Percentiles rank a stretch among this genome's conserved stretches.
phyloP scores from a whole-genome alignment of 1,140 invertebrate genomes.

The Drosophila asahinai region DNA sequence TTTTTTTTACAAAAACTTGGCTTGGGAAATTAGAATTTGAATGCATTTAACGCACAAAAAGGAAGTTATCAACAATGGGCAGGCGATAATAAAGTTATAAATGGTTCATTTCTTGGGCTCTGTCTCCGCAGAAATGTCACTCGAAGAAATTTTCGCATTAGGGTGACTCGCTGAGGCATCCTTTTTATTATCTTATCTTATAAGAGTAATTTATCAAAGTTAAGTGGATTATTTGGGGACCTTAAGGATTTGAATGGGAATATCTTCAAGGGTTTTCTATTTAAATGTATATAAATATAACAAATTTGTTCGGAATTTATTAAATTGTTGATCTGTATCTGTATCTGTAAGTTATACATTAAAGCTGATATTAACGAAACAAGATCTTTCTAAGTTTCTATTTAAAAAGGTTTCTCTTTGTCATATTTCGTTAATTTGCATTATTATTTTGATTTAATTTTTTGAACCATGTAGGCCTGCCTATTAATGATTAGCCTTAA shows the following conservation, averaged over 20 bases:
- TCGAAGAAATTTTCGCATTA: not conserved
- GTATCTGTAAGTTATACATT: too few species aligned
- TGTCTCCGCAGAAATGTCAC: conserved; percentile 14
- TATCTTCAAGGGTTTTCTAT: not conserved
- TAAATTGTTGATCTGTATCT: too few species aligned
- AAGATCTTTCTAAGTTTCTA: not conserved
- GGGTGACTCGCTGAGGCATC: not conserved
- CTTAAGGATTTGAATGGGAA: not conserved
- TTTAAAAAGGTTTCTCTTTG: not conserved
- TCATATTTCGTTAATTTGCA: not conserved
- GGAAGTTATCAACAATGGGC: conserved; percentile 45
- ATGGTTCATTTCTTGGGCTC: conserved; percentile 29
- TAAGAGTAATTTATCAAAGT: not conserved
- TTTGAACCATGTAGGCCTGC: not conserved
- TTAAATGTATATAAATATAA: too few species aligned
- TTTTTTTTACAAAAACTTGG: conserved; percentile 31
- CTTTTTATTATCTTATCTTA: not conserved
- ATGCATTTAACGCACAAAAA: conserved; percentile 66
- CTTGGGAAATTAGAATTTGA: conserved; percentile 73
- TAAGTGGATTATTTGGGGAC: not conserved
- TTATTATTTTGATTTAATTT: not conserved
- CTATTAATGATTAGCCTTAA: not conserved
- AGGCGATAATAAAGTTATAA: conserved; percentile 53
- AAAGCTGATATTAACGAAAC: too few species aligned
- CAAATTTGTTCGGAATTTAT: too few species aligned